Evolutionary conservation across 37 sponge, comb jelly and placozoan genomes (phyloP).

Genomic region (Oscarella lobularis): DNA sequence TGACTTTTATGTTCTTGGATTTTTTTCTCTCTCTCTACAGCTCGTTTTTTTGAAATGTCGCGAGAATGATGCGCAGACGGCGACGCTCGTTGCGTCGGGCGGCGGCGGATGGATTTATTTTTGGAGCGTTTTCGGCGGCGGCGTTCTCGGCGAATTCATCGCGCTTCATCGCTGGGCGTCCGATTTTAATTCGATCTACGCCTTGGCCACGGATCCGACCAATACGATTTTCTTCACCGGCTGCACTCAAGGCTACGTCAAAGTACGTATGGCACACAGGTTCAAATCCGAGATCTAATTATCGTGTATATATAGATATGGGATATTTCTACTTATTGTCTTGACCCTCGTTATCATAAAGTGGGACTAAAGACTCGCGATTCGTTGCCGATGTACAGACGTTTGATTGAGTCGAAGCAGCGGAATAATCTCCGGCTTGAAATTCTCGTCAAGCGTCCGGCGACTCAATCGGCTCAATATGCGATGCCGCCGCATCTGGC

Average conservation of each 20-base stretch:
- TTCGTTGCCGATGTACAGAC: too few relatives aligned
- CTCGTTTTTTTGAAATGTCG: slow-evolving; percentile 37
- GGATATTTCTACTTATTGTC: slow-evolving; percentile 49
- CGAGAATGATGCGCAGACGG: slow-evolving; percentile 12
- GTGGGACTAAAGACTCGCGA: too few relatives aligned
- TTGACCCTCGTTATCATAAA: background rate
- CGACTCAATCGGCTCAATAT: too few relatives aligned
- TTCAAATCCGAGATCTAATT: too few relatives aligned
- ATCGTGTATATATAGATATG: slow-evolving; percentile 22
- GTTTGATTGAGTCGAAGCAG: too few relatives aligned
- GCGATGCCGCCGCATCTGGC: slow-evolving; percentile 26
- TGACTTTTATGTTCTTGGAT: too few relatives aligned
- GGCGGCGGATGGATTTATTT: slow-evolving; percentile 62
- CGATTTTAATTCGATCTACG: slow-evolving; percentile 28
- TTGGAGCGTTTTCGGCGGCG: slow-evolving; percentile 62
- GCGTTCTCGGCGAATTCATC: slow-evolving; percentile 31
- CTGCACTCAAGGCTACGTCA: slow-evolving; percentile 62
- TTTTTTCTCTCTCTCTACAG: slow-evolving; percentile 18
- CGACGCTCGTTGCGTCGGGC: slow-evolving; percentile 56
- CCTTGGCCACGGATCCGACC: slow-evolving; percentile 12
- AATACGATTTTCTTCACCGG: slow-evolving; percentile 43
- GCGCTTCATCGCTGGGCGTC: slow-evolving; percentile 14
- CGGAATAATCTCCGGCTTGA: too few relatives aligned
- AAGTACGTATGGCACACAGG: too few relatives aligned
- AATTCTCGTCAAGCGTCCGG: too few relatives aligned